Conservation (phyloP, 2,797 vertebrate species). For the Pangasius mekongensis region DNA sequence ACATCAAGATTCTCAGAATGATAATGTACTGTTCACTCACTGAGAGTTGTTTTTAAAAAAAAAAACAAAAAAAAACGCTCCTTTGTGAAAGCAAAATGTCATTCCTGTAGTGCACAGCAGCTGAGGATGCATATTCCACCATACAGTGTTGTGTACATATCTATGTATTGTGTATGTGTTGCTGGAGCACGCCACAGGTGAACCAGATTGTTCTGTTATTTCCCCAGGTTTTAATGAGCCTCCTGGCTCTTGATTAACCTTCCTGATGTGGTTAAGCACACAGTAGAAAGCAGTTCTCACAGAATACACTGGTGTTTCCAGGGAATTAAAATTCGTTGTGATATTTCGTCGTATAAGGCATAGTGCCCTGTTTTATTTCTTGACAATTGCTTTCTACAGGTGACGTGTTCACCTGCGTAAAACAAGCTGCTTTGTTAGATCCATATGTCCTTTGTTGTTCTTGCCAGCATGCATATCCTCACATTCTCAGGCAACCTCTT, state of each 20-base stretch:
- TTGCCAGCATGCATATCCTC: slow-evolving; percentile 13
- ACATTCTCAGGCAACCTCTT: slow-evolving; percentile 37
- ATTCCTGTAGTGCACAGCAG: not conserved
- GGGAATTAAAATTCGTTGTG: slow-evolving; percentile 21
- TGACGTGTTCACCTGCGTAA: slow-evolving; percentile 48
- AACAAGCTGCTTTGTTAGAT: slow-evolving; percentile 54
- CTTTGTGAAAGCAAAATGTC: not conserved
- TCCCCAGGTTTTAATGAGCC: slow-evolving; percentile 31
- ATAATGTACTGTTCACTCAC: not conserved
- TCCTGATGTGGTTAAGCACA: slow-evolving; percentile 39
- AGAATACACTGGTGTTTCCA: slow-evolving; percentile 20
- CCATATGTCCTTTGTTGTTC: slow-evolving; percentile 44
- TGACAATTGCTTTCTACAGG: slow-evolving; percentile 38
- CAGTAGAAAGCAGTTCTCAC: slow-evolving; percentile 31
- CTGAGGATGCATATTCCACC: not conserved
- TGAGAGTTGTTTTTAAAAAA: too few species aligned
- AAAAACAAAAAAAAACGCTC: too few species aligned
- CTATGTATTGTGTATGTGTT: not conserved
- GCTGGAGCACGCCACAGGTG: slow-evolving; percentile 28
- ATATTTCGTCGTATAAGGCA: slow-evolving; percentile 27
- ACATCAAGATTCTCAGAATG: not conserved
- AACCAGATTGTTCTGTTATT: slow-evolving; percentile 31
- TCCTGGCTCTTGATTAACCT: slow-evolving; percentile 37
- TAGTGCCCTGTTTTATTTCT: slow-evolving; percentile 11
- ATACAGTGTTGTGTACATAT: not conserved